Percentiles rank a stretch among this genome's conserved stretches.
Evolutionary conservation across 2,113 vertebrate genomes (phyloP).

Genomic region (Lonchura striata): DNA sequence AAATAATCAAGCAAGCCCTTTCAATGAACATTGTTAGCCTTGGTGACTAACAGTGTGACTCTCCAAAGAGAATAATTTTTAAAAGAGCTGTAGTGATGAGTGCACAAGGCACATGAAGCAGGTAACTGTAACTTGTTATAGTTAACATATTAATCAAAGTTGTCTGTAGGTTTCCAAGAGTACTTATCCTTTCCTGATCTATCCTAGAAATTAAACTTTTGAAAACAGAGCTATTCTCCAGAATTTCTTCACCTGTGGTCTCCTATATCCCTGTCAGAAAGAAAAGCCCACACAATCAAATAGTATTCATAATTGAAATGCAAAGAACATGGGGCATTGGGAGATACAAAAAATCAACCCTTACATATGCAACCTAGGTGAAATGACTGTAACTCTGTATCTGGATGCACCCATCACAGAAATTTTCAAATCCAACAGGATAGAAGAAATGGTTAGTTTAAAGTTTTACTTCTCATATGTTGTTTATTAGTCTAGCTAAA

Average conservation of each 20-base stretch:
- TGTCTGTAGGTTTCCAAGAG: background rate
- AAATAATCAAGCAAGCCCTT: background rate
- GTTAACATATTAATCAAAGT: background rate
- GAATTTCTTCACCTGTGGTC: background rate
- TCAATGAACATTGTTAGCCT: background rate
- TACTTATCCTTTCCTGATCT: background rate
- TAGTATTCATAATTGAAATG: background rate
- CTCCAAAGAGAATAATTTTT: background rate
- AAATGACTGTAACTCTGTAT: background rate
- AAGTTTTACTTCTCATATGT: background rate
- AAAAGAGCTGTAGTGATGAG: background rate
- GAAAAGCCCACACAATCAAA: rapidly evolving
- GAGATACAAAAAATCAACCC: background rate
- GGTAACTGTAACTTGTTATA: background rate
- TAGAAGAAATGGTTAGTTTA: background rate
- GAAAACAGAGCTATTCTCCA: background rate
- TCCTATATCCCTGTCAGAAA: background rate
- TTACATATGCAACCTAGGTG: rapidly evolving
- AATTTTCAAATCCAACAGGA: background rate
- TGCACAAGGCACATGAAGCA: background rate
- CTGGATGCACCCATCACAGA: background rate
- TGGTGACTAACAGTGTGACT: background rate
- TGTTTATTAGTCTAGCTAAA: background rate
- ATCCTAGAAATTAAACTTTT: background rate
- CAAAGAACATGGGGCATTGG: rapidly evolving